phyloP scores from a whole-genome alignment of 2,797 vertebrate genomes.

The Bradypodion ventrale region DNA sequence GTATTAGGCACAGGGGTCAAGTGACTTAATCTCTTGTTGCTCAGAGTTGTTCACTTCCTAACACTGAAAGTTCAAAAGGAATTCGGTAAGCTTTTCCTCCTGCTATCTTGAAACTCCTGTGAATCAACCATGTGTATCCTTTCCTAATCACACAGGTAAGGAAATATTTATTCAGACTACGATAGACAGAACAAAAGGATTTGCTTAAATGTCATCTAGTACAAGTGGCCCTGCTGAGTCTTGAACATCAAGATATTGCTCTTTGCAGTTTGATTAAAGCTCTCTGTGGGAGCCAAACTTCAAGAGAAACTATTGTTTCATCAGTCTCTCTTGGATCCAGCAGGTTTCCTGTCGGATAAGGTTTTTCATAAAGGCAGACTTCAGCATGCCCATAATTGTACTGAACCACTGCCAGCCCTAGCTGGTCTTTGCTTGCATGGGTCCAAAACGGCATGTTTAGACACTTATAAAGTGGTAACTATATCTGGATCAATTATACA shows the following conservation, averaged over 20 bases:
- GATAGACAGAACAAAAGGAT: conserved; percentile 27
- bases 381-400: not conserved
- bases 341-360: conserved; percentile 2
- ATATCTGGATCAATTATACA: not conserved
- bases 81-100: conserved; percentile 6
- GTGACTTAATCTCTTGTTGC: not conserved
- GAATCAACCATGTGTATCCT: conserved; percentile 10
- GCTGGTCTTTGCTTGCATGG: not conserved
- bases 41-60: conserved; percentile 6
- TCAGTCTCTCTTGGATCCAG: not conserved
- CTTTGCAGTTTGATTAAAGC: conserved; percentile 19
- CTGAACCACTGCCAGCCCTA: not conserved
- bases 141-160: conserved; percentile 20
- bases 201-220: conserved; percentile 3
- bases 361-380: conserved; percentile 9
- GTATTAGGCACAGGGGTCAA: not conserved
- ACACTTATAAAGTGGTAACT: not conserved
- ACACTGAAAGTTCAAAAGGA: conserved; percentile 14
- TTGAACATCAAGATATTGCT: conserved; percentile 15
- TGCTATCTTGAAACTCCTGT: conserved; percentile 13
- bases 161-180: conserved; percentile 23
- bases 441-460: not conserved
- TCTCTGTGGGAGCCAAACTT: conserved; percentile 22
- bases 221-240: not conserved
- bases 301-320: conserved; percentile 24